These are phyloP conservation scores for Atopsyche davidsoni DNA, from an alignment of 1,140 invertebrate genomes.

Conservation along the genomic window DNA sequence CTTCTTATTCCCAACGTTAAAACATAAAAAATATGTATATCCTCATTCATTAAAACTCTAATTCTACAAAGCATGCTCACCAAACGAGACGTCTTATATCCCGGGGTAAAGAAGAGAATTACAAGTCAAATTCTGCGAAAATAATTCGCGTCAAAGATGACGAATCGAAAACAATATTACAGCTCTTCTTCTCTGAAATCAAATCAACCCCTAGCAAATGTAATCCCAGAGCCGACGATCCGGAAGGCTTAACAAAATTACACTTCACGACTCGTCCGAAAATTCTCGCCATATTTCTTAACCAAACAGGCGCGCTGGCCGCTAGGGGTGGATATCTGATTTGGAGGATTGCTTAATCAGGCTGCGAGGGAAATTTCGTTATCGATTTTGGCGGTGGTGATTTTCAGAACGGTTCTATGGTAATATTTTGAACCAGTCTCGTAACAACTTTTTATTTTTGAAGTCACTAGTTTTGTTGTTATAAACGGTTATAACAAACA, in stretches of 20 bases:
- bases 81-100: no score
- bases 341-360: conserved; percentile 21
- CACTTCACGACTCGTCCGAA: conserved; percentile 13
- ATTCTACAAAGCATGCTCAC: no score
- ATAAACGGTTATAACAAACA: no score
- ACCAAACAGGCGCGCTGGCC: conserved; percentile 7
- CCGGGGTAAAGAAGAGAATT: no score
- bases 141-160: conserved; percentile 17
- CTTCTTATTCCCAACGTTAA: no score
- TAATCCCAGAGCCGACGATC: no score
- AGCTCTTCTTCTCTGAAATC: conserved; percentile 15
- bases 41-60: no score
- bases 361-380: conserved; percentile 8
- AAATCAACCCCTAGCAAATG: conserved; percentile 14
- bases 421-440: not conserved
- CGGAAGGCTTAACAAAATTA: conserved; percentile 25
- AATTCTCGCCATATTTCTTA: conserved; percentile 14
- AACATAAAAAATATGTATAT: no score
- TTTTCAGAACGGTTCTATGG: not conserved
- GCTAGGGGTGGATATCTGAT: conserved; percentile 18
- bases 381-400: conserved; percentile 6
- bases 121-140: not conserved
- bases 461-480: no score
- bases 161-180: conserved; percentile 25
- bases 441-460: no score